Conservation (phyloP, 2,797 vertebrate species). For the Sebastes trivittatus region DNA sequence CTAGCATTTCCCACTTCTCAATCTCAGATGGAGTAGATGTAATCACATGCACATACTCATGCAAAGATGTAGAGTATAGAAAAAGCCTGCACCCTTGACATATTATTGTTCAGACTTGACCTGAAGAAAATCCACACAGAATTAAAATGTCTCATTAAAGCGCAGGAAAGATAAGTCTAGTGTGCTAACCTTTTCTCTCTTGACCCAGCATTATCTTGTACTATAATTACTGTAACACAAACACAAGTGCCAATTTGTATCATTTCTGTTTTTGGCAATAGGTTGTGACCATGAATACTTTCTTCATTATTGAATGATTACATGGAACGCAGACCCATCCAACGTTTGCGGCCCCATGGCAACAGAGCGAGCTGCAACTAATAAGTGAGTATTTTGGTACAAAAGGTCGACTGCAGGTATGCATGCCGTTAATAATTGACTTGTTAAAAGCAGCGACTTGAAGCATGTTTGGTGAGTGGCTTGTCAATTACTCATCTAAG, state of each 20-base stretch:
- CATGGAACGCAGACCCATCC: slow-evolving; percentile 58
- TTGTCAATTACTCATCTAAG: slow-evolving; percentile 63
- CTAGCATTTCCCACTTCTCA: not conserved
- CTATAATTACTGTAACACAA: slow-evolving; percentile 1
- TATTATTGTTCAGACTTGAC: not conserved
- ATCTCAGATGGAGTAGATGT: not conserved
- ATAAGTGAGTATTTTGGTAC: slow-evolving; percentile 84
- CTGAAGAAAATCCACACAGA: not conserved
- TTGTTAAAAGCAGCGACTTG: slow-evolving; percentile 59
- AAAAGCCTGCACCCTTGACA: not conserved
- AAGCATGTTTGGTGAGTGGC: slow-evolving; percentile 46
- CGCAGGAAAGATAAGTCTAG: not conserved
- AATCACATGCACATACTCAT: not conserved
- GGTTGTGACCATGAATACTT: slow-evolving; percentile 39
- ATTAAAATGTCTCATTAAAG: not conserved
- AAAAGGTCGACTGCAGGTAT: slow-evolving; percentile 82
- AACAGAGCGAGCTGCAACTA: slow-evolving; percentile 76
- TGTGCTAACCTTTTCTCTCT: not conserved
- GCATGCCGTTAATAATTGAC: slow-evolving; percentile 82
- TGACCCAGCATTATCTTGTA: not conserved
- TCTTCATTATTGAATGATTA: slow-evolving; percentile 62
- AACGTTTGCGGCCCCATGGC: slow-evolving; percentile 71
- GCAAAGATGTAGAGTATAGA: not conserved
- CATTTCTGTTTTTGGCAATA: slow-evolving; percentile 28
- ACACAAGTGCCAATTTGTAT: not conserved